Conservation (phyloP, 2,113 vertebrate genomes). For the Craseonycteris thonglongyai region DNA sequence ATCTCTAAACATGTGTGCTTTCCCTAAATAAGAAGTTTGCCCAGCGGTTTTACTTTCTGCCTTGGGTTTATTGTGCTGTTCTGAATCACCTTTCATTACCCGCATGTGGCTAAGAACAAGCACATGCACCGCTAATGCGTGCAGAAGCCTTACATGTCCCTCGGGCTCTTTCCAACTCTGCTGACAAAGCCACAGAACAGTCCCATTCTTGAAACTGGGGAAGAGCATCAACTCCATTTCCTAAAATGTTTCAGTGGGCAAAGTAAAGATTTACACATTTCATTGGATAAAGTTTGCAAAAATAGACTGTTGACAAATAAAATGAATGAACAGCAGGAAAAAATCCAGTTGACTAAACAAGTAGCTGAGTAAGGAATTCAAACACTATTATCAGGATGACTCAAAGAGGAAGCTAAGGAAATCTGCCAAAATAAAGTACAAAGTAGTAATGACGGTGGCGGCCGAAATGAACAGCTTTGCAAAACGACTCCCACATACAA, state of each 20-base stretch:
- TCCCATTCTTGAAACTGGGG: neutral
- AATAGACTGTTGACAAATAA: neutral
- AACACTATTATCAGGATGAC: neutral
- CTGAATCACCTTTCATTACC: neutral
- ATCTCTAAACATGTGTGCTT: neutral
- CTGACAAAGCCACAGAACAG: neutral
- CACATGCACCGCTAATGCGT: neutral
- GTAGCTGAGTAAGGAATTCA: neutral
- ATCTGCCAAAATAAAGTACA: neutral
- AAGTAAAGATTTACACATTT: conserved; percentile 13
- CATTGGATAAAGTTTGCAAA: neutral
- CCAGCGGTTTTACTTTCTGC: neutral
- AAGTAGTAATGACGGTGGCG: neutral
- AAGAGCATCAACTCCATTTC: neutral
- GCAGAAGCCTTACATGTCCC: neutral
- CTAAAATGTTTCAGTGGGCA: neutral
- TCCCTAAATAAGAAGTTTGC: neutral
- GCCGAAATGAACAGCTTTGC: neutral
- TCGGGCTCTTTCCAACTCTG: neutral
- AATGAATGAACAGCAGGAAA: neutral
- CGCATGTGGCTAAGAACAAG: neutral
- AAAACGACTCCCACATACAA: neutral
- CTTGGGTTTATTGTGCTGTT: neutral
- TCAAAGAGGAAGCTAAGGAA: neutral
- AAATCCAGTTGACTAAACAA: neutral